Conservation (phyloP, 2,113 vertebrate genomes). For the Hippolais icterina region DNA sequence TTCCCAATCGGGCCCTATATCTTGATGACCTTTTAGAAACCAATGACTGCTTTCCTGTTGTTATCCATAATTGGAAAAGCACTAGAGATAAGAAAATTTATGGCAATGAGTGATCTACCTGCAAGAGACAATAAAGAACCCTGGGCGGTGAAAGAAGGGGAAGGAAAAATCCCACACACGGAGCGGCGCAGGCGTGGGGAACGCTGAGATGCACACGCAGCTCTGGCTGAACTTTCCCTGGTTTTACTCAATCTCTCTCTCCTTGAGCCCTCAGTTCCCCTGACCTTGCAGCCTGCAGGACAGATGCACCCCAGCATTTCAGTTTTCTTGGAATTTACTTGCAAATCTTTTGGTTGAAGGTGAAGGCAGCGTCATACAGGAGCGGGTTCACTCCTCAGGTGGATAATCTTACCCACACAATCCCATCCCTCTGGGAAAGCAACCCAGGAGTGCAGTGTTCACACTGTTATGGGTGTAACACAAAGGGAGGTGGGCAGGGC, state of each 20-base stretch:
- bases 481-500: neutral
- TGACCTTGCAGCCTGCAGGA: neutral
- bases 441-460: neutral
- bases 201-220: neutral
- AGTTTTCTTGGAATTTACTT: neutral
- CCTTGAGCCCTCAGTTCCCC: neutral
- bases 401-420: neutral
- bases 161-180: neutral
- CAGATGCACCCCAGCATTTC: neutral
- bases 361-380: rapidly evolving
- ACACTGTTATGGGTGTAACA: rapidly evolving
- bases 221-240: neutral
- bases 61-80: constrained; percentile 81
- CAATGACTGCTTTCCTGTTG: constrained; percentile 72
- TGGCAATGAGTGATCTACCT: constrained; percentile 70
- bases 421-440: neutral
- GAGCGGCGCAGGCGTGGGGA: rapidly evolving
- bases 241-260: neutral
- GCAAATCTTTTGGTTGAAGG: neutral
- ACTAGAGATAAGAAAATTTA: constrained; percentile 77
- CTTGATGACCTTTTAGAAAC: constrained; percentile 79
- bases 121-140: constrained; percentile 67
- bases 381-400: rapidly evolving
- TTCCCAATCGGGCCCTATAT: constrained; percentile 67
- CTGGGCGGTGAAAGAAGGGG: neutral